A percentile compares a stretch with the other conserved stretches of the same genome.
Conservation (phyloP, 2,888 invertebrate species). For the Pachycephus smyrnensis region DNA sequence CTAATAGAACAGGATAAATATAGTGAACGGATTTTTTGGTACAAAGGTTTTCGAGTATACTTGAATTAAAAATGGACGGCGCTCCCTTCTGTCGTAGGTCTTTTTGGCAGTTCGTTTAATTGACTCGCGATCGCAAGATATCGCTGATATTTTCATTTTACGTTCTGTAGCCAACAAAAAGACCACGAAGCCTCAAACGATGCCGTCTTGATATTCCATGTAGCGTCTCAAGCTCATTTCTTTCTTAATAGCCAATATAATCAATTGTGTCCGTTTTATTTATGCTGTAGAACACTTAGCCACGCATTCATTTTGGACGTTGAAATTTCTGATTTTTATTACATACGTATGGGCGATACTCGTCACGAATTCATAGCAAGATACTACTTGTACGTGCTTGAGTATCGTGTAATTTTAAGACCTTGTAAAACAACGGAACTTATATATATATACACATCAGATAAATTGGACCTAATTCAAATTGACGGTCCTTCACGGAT, state of each 20-base stretch:
- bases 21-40: slow-evolving; percentile 33
- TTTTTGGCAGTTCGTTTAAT: neutral
- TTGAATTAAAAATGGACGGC: slow-evolving; percentile 21
- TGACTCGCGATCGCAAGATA: neutral
- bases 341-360: neutral
- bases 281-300: neutral
- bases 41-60: slow-evolving; percentile 38
- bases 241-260: neutral
- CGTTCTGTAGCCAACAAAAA: neutral
- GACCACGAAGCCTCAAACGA: neutral
- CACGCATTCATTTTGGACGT: neutral
- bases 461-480: neutral
- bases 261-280: neutral
- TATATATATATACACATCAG: neutral
- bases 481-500: neutral
- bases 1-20: neutral
- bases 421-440: neutral
- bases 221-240: neutral
- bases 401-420: neutral
- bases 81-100: neutral
- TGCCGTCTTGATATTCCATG: neutral
- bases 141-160: neutral
- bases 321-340: neutral
- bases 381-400: neutral
- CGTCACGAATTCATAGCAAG: neutral